Percentiles rank a stretch among this genome's conserved stretches.
Conservation (phyloP, 2,888 invertebrate species). For the Ditula angustiorana region DNA sequence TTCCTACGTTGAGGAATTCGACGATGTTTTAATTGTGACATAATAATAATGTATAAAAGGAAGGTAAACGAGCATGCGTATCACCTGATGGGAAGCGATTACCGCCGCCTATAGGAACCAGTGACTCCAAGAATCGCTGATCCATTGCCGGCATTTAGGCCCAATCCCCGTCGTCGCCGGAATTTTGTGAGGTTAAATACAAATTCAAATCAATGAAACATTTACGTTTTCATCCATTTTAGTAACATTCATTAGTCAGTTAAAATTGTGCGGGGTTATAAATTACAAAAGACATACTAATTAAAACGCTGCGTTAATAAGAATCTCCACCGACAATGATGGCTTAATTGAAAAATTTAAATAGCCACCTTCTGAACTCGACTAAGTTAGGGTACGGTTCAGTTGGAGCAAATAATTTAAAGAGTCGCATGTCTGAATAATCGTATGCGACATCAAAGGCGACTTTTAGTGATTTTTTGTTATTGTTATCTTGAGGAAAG, state of each 20-base stretch:
- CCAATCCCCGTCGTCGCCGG: too few species aligned
- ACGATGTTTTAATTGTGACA: too few species aligned
- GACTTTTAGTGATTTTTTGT: too few species aligned
- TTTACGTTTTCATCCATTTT: not conserved
- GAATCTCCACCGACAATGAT: slow-evolving; percentile 56
- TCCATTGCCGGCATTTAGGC: too few species aligned
- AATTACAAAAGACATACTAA: slow-evolving; percentile 36
- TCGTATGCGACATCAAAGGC: too few species aligned
- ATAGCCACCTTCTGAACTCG: slow-evolving; percentile 51
- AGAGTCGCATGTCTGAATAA: not conserved
- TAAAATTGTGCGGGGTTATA: not conserved
- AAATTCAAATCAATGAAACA: not conserved
- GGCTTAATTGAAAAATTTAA: slow-evolving; percentile 69
- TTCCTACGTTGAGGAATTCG: too few species aligned
- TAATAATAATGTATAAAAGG: too few species aligned
- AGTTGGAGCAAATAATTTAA: not conserved
- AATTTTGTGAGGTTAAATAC: not conserved
- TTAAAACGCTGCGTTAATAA: slow-evolving; percentile 44
- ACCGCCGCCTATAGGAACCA: too few species aligned
- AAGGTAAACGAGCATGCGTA: too few species aligned
- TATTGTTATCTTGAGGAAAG: too few species aligned
- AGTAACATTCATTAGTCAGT: not conserved
- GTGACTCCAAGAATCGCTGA: too few species aligned
- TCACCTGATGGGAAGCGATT: too few species aligned
- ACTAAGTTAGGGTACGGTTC: slow-evolving; percentile 42